These are phyloP conservation scores for Exaiptasia diaphana DNA, from an alignment of 64 coral and sea anemone species.

Conservation along the genomic window DNA sequence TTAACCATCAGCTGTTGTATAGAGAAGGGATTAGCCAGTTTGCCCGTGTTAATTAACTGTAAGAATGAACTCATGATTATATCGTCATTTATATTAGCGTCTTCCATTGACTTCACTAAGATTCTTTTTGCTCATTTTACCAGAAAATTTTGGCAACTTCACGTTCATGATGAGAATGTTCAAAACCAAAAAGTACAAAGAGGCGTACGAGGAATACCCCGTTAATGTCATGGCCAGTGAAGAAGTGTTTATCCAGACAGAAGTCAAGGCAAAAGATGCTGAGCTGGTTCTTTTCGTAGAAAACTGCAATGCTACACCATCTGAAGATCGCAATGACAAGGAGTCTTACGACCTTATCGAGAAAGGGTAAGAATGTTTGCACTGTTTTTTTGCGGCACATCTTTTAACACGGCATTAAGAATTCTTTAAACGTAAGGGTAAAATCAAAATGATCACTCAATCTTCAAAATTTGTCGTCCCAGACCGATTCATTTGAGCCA, in stretches of 20 bases:
- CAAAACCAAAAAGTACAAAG: constrained; percentile 46
- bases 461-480: too few species aligned
- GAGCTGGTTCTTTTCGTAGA: constrained; percentile 57
- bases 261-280: constrained; percentile 44
- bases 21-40: too few species aligned
- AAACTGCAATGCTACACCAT: constrained; percentile 59
- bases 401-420: too few species aligned
- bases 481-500: too few species aligned
- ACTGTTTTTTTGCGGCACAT: too few species aligned
- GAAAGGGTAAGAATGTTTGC: constrained; percentile 77
- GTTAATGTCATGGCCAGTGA: constrained; percentile 7
- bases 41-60: too few species aligned
- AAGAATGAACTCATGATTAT: too few species aligned
- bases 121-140: background rate
- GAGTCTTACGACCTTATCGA: constrained; percentile 50
- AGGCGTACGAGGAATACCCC: constrained; percentile 55
- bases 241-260: constrained; percentile 45
- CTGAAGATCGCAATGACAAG: constrained; percentile 27
- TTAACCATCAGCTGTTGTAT: too few species aligned
- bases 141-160: constrained; percentile 75
- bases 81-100: too few species aligned
- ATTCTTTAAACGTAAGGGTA: too few species aligned
- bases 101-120: too few species aligned
- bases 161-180: constrained; percentile 75
- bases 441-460: too few species aligned